phyloP scores from a whole-genome alignment of 2,797 vertebrate species.

The Gymnoscopelus microlampas region DNA sequence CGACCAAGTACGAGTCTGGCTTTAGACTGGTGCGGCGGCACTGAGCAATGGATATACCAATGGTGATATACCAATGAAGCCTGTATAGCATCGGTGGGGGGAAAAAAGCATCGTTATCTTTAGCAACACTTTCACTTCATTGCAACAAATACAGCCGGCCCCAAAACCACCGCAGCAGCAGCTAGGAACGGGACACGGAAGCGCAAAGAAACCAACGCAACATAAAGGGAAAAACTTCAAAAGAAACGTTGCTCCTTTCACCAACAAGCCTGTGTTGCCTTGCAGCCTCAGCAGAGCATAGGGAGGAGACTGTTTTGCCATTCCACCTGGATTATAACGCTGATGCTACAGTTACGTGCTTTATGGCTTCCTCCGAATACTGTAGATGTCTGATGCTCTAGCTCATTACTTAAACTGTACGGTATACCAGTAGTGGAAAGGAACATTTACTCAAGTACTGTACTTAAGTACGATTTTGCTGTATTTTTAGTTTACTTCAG shows the following conservation, averaged over 20 bases:
- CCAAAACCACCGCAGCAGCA: conserved; percentile 53
- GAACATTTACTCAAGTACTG: too few relatives aligned
- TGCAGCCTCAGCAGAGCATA: conserved; percentile 81
- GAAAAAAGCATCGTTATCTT: conserved; percentile 65
- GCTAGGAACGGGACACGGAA: conserved; percentile 63
- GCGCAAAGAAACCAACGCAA: conserved; percentile 61
- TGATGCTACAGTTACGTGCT: conserved; percentile 50
- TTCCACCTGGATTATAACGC: conserved; percentile 69
- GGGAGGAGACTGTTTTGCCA: conserved; percentile 71
- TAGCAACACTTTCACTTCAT: conserved; percentile 71
- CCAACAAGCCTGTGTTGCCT: conserved; percentile 88
- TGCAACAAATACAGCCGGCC: conserved; percentile 64
- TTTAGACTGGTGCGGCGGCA: conserved; percentile 17
- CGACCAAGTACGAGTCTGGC: too few relatives aligned
- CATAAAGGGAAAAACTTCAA: conserved; percentile 56
- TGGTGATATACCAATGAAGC: conserved; percentile 59
- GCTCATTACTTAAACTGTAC: conserved; percentile 15
- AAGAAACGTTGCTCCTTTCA: conserved; percentile 77
- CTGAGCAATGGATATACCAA: conserved; percentile 66
- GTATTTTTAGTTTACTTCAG: too few relatives aligned
- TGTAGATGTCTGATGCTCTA: conserved; percentile 27
- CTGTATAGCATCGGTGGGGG: conserved; percentile 49
- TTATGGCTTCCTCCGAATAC: conserved; percentile 43
- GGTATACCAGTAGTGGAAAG: background rate
- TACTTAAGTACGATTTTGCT: too few relatives aligned